Conservation (phyloP, 2,113 vertebrate genomes). For the Columba janthina region DNA sequence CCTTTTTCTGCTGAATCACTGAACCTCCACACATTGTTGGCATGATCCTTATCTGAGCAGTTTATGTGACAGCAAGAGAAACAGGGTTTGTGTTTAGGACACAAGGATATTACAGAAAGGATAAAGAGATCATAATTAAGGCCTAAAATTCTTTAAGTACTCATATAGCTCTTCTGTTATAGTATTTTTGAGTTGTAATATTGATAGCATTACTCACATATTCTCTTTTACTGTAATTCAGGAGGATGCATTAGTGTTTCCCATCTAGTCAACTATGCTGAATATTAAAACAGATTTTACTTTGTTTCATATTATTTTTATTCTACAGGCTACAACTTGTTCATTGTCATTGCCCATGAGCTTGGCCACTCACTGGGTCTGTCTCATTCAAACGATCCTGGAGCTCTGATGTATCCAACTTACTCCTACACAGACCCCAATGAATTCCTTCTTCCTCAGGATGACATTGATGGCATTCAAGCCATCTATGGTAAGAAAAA, state of each 20-base stretch:
- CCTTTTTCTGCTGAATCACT: not conserved
- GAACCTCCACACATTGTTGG: not conserved
- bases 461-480: slow-evolving; percentile 92
- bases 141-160: not conserved
- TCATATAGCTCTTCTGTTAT: not conserved
- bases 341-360: slow-evolving; percentile 92
- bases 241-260: not conserved
- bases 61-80: not conserved
- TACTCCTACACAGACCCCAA: slow-evolving; percentile 80
- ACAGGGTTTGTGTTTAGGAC: not conserved
- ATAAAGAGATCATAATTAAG: not conserved
- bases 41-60: not conserved
- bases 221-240: not conserved
- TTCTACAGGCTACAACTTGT: slow-evolving; percentile 85
- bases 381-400: slow-evolving; percentile 84
- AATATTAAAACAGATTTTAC: not conserved
- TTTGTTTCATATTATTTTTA: not conserved
- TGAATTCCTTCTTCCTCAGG: slow-evolving; percentile 81
- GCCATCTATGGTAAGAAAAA: slow-evolving; percentile 86
- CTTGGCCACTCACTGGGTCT: slow-evolving; percentile 93
- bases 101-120: not conserved
- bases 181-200: not conserved
- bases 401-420: slow-evolving; percentile 89
- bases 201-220: not conserved
- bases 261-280: not conserved